These are phyloP conservation scores for Cettia cetti DNA, from an alignment of 2,113 vertebrate species.

Conservation along the genomic window DNA sequence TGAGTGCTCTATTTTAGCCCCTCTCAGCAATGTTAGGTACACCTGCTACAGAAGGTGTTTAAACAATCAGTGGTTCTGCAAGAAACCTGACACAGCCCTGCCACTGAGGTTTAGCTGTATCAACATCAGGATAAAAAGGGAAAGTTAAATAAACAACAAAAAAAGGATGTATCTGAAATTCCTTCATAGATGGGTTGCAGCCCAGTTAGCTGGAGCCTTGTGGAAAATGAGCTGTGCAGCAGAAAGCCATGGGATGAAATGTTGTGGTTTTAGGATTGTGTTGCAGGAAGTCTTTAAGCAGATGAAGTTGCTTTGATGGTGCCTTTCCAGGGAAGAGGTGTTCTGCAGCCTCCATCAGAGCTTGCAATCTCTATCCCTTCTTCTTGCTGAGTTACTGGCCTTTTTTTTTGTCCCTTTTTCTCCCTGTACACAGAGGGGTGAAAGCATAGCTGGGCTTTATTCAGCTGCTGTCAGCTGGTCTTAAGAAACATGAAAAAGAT, in stretches of 20 bases:
- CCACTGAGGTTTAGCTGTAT: background rate
- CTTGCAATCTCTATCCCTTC: background rate
- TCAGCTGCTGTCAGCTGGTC: background rate
- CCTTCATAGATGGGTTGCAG: background rate
- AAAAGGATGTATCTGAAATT: background rate
- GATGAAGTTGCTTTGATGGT: background rate
- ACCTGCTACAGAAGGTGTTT: background rate
- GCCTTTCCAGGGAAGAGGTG: background rate
- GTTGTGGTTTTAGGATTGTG: background rate
- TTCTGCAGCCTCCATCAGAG: background rate
- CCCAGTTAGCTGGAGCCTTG: background rate
- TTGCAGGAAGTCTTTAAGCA: background rate
- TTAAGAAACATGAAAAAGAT: background rate
- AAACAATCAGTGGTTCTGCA: background rate
- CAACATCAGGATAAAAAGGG: background rate
- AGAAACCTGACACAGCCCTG: background rate
- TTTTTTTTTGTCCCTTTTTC: too few relatives aligned
- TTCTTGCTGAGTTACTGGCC: background rate
- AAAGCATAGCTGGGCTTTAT: background rate
- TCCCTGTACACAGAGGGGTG: too few relatives aligned
- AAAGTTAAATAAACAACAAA: background rate
- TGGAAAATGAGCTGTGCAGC: background rate
- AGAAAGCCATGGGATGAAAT: background rate
- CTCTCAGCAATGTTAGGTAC: background rate
- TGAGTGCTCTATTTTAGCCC: background rate